A percentile compares a stretch with the other conserved stretches of the same genome.
phyloP scores from a whole-genome alignment of 2,797 vertebrate genomes.

The Acanthurus leucopareius region DNA sequence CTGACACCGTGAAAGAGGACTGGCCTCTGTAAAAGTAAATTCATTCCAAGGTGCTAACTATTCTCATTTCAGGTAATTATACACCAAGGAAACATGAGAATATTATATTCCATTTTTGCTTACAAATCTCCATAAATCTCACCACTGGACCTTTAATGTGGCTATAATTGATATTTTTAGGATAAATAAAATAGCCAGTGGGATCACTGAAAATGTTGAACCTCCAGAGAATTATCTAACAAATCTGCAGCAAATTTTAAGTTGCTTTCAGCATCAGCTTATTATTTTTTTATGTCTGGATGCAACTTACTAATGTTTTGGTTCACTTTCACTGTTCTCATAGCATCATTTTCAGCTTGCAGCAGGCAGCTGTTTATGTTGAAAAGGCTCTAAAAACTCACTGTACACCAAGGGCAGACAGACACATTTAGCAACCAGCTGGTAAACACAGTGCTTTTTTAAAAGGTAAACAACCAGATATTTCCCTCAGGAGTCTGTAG shows the following conservation, averaged over 20 bases:
- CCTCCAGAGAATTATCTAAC: background rate
- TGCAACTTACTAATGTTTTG: no score
- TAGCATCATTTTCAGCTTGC: no score
- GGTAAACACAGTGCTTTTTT: no score
- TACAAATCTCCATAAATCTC: no score
- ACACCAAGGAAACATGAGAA: no score
- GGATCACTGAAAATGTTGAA: background rate
- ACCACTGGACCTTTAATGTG: background rate
- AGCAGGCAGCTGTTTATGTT: no score
- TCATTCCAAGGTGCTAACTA: no score
- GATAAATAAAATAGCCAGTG: constrained; percentile 3
- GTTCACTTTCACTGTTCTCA: no score
- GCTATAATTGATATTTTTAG: background rate
- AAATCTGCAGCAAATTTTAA: background rate
- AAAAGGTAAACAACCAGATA: background rate
- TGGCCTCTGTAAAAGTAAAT: no score
- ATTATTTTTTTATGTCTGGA: background rate
- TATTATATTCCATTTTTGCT: no score
- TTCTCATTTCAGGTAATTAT: no score
- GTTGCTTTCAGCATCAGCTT: background rate
- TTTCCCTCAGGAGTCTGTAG: background rate
- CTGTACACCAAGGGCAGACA: background rate
- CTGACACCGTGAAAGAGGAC: no score
- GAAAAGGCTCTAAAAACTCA: background rate
- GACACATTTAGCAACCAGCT: background rate